Conservation (phyloP, 2,888 invertebrate species). For the Rhagonycha fulva region DNA sequence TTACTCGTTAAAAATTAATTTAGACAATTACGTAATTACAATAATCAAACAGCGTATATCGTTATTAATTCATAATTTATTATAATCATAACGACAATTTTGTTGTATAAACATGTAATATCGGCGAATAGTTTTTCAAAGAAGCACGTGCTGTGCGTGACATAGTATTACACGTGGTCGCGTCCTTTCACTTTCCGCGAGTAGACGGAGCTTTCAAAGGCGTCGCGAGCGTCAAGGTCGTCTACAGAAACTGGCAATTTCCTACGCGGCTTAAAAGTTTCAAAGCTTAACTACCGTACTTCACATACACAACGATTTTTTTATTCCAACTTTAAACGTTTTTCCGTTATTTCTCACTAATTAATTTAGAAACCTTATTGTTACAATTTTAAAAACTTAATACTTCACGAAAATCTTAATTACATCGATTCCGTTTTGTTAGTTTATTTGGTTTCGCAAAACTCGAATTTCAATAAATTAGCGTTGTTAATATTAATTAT, state of each 20-base stretch:
- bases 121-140: neutral
- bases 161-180: slow-evolving; percentile 32
- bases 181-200: slow-evolving; percentile 34
- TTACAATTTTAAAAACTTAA: neutral
- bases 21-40: neutral
- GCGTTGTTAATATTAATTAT: neutral
- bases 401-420: neutral
- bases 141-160: slow-evolving; percentile 33
- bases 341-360: neutral
- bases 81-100: neutral
- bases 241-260: slow-evolving; percentile 36
- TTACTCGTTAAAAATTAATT: neutral
- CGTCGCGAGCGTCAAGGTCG: slow-evolving; percentile 41
- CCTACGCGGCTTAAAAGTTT: slow-evolving; percentile 27
- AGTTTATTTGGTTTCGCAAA: neutral
- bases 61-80: neutral
- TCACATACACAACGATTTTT: neutral
- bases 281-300: neutral
- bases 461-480: neutral
- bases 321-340: neutral
- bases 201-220: slow-evolving; percentile 39
- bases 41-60: neutral
- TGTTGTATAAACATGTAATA: neutral
- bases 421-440: neutral
- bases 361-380: neutral